Conservation (phyloP, 2,797 vertebrate species). For the Vireo griseus region DNA sequence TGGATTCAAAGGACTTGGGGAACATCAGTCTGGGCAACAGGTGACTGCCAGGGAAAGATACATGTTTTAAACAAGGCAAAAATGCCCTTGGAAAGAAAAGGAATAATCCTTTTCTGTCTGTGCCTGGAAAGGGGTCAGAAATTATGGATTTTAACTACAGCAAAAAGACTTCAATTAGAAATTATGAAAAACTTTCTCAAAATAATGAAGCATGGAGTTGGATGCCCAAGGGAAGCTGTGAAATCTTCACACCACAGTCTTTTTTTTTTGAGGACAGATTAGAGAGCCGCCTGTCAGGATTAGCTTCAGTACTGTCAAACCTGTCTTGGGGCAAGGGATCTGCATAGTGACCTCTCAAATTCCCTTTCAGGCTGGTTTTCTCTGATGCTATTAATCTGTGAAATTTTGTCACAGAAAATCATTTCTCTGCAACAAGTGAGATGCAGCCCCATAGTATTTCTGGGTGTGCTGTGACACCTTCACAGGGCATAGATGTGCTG, state of each 20-base stretch:
- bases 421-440: background rate
- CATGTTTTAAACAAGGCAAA: background rate
- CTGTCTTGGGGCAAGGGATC: background rate
- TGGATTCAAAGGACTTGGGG: background rate
- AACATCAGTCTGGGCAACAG: background rate
- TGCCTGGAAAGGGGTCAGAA: background rate
- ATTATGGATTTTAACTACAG: background rate
- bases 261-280: background rate
- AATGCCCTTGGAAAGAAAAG: background rate
- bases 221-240: background rate
- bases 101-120: background rate
- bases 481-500: rapidly evolving
- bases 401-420: background rate
- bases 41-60: background rate
- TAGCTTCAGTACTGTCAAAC: background rate
- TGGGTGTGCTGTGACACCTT: background rate
- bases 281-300: background rate
- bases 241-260: background rate
- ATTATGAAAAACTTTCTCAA: background rate
- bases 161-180: background rate
- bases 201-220: background rate
- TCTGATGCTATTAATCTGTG: background rate
- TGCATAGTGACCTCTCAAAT: background rate
- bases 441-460: background rate
- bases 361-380: background rate